Conservation (phyloP, 2,113 vertebrate genomes). For the Pelodiscus sinensis region DNA sequence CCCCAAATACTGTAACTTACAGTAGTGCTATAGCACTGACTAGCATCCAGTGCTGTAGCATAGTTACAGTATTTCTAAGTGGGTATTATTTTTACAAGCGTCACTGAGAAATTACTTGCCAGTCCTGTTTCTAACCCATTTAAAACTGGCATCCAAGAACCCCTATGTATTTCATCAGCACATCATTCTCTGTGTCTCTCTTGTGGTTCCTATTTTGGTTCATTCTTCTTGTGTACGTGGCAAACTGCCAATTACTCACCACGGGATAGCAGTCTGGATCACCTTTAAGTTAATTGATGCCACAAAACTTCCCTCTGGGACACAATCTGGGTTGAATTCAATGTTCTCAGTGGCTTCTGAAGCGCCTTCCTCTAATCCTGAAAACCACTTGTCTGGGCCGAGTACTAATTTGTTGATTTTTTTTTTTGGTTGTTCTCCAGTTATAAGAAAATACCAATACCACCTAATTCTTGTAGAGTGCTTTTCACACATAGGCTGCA, state of each 20-base stretch:
- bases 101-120: neutral
- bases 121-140: neutral
- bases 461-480: conserved; percentile 4
- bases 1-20: neutral
- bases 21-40: neutral
- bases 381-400: conserved; percentile 62
- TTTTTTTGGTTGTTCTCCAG: conserved; percentile 59
- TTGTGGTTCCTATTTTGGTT: conserved; percentile 52
- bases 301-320: conserved; percentile 68
- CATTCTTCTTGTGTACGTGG: conserved; percentile 45
- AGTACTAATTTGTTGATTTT: conserved; percentile 57
- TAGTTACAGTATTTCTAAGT: neutral
- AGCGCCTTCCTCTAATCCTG: conserved; percentile 28
- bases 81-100: neutral
- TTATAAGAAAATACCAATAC: conserved; percentile 23
- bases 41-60: neutral
- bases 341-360: conserved; percentile 45
- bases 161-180: neutral
- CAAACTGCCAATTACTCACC: conserved; percentile 57
- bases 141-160: conserved; percentile 11
- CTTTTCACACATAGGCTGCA: neutral
- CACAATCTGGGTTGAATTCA: conserved; percentile 63
- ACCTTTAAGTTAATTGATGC: conserved; percentile 70
- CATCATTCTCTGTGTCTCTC: conserved; percentile 60
- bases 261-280: conserved; percentile 57